Evolutionary conservation across 2,888 invertebrate species (phyloP), one percentile per base, ranked within the genome.

Genomic region (Physocephala rufipes): DNA sequence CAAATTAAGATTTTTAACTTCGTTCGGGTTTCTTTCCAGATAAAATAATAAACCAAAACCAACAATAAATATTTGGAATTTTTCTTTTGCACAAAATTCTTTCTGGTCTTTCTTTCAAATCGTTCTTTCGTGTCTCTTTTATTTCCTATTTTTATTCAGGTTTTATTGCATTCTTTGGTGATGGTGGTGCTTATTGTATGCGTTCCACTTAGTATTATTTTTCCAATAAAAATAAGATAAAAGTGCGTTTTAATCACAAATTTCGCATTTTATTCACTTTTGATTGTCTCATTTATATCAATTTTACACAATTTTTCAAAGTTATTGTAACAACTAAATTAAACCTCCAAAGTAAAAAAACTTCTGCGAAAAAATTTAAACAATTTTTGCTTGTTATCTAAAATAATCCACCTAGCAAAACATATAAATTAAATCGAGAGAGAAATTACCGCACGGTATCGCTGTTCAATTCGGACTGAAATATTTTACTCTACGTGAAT

Each of bases 401-500:
- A 63, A 63, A 71, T n/a, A n/a, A n/a, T n/a, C n/a, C n/a, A n/a
- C n/a, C n/a, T n/a, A n/a, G n/a, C 47, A 51, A 68, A 36, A 4
- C 36, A 9, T 36, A 36, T 36, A 36, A 9, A 9, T 36, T 36
- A 58, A 58, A 62, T 7, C 70, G 71, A 66, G 70, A n/a, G n/a
- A 66, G 76, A 79, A 73, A 76, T 81, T 78, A 83, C 84, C 83
- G 81, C 82, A 82, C 84, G 82, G 83, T 80, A 81, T 82, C 83
- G 83, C 80, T 78, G 83, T 82, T 83, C 79, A 83, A 83, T 82
- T 80, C 81, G 79, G 79, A 84, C 82, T 84, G 82, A 81, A 82
- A 78, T 77, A 73, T n/a, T n/a, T n/a, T n/a, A 78, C 78, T 76
- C 76, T 73, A 71, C 71, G 73, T 72, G 73, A 77, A 71, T 71